A percentile compares a stretch with the other conserved stretches of the same genome.
Evolutionary conservation across 2,797 vertebrate genomes (phyloP).

Genomic region (Uromys caudimaculatus): DNA sequence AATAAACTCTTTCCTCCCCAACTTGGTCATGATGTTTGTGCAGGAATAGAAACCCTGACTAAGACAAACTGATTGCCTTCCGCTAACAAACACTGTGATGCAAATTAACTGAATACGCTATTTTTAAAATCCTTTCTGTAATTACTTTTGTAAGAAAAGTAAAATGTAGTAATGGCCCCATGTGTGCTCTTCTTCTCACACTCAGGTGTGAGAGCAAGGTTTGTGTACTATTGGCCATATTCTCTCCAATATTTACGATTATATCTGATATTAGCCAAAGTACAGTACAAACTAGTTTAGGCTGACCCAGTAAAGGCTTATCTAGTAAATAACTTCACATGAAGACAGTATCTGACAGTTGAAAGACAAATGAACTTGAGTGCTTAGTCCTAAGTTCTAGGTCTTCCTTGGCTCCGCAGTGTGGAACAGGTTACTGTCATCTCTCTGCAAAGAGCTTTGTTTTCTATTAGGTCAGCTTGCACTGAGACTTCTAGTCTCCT

Average conservation of each 20-base stretch:
- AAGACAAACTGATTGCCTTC: too few relatives aligned
- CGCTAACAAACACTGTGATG: background rate
- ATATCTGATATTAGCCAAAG: background rate
- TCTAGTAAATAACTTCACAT: background rate
- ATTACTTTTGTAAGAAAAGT: slow-evolving; percentile 25
- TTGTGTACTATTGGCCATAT: background rate
- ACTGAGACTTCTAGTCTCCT: background rate
- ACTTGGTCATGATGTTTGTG: too few relatives aligned
- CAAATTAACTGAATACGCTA: background rate
- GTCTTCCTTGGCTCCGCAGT: slow-evolving; percentile 9
- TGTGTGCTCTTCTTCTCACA: background rate
- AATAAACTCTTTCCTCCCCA: too few relatives aligned
- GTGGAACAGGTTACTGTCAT: background rate
- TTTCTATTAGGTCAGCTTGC: background rate
- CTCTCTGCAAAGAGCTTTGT: background rate
- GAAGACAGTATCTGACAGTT: background rate
- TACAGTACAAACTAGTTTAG: background rate
- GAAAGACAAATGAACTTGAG: slow-evolving; percentile 32
- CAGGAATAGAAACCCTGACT: too few relatives aligned
- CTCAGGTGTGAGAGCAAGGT: background rate
- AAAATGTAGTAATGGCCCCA: background rate
- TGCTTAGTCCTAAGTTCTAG: slow-evolving; percentile 12
- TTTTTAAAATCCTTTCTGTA: background rate
- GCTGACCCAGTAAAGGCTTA: background rate
- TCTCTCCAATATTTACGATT: background rate